Base-by-base conservation (phyloP, 2,797 vertebrate species). In the Macropodus opercularis region DNA sequence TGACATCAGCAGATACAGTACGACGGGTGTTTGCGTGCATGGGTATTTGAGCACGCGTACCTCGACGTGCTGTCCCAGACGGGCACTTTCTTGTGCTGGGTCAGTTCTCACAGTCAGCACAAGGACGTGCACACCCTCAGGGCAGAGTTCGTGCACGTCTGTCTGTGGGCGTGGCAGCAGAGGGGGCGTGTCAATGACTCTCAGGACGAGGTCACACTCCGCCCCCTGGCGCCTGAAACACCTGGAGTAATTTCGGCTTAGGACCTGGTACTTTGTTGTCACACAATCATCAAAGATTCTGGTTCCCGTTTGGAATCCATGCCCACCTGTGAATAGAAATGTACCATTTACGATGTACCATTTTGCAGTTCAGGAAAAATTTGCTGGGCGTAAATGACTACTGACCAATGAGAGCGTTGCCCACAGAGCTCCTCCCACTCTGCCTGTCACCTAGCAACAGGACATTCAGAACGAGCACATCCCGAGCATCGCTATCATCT, bases 401-500 rank as follows among this genome's bases (percentile, higher is more conserved):
- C 84, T 55, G 50, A 89, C 94, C 94, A 83, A 96, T 68, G 48
- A 96, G 85, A 49, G 86, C 87, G 12, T 96, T 95, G 49, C 94
- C 94, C 43, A 92, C 85, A 56, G 93, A 88, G 9, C 95, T 96
- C 83, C 95, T 93, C 40, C 95, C 94, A 67, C 85, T 91, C 72
- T 95, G 94, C 27, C 63, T 75, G 71, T 73, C 76, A 12, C 94
- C 95, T 10, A 96, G 87, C 80, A 96, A 77, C 50, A 91, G 87
- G 27, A 94, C 77, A 10, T 94, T 94, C 65, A 95, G 85, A 19
- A 49, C 56, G 68, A 93, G 83, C 26, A 86, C 75, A 0, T 50
- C 63, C 14, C 48, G 62, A 13, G 80, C 52, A 0, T 3, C 14
- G 2, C 34, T 38, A 2, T 8, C 4, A 2, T 4, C 12, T 8